Evolutionary conservation across 2,797 vertebrate species (phyloP), one percentile per base, ranked within the genome.

Genomic region (Tokudaia tokunoshimensis): DNA sequence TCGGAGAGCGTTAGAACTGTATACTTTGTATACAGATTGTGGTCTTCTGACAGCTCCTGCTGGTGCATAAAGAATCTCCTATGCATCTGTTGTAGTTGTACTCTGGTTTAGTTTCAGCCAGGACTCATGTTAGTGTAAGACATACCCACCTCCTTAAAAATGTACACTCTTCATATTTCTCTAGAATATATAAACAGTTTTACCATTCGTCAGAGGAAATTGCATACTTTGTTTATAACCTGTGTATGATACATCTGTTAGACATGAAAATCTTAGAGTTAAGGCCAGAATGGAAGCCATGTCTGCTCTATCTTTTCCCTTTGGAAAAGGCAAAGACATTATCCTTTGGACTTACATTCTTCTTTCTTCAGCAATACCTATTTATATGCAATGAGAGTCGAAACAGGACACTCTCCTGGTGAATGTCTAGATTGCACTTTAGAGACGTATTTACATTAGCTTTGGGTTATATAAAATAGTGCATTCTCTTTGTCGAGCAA

Each of bases 391-490:
- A 3, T 50, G 19, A 52, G 6, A 67, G n/a, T 31, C 44, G 50
- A 78, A 91, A 41, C 20, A 83, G 55, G 14, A 85, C 11, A 63
- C n/a, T 81, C 0, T 78, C 50, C 13, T 82, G 52, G 75, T 26
- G 50, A 91, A 7, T 37, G 20, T 86, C 14, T 86, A 90, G 59
- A 61, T 79, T 63, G n/a, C 63, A 88, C 7, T 57, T 87, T 83
- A 22, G 12, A 75, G 44, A 92, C 80, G 41, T 20, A 52, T 89
- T 92, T 75, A 80, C 50, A 63, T 87, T 75, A 34, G 67, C 59
- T 41, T 83, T 91, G 91, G 70, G 24, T 91, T 95, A 13, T 63
- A 65, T 57, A 63, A 91, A 79, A 44, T 79, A 78, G 47, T 83
- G 57, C 1, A 59, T 67, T 94, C 14, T 59, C 52, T 44, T 31